Evolutionary conservation across 2,797 vertebrate genomes (phyloP), one percentile per base, ranked within the genome.

Genomic region (Protonibea diacanthus): DNA sequence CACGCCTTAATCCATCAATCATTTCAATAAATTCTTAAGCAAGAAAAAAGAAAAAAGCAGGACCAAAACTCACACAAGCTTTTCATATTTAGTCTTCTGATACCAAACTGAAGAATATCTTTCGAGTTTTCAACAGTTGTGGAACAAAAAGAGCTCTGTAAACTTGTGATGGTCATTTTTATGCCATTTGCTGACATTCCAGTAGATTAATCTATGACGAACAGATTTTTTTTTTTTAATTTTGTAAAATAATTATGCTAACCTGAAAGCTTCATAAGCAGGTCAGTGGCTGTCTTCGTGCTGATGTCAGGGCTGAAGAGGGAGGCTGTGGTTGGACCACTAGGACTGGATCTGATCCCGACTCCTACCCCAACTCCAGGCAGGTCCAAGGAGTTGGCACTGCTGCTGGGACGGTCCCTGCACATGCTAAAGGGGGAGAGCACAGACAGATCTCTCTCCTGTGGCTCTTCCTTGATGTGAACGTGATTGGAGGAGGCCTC

Each of bases 261-360:
- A 99, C 98, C 98, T 95, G 98, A 99, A 84, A 99, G 96, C 95
- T 99, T 99, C 95, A 99, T 99, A 85, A 99, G 98, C 95, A 99
- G 97, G 94, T 99, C 98, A 48, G 98, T 99, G 83, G 98, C 98
- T 64, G 97, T 98, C 96, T 99, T 99, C 90, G 98, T 97, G 64
- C 96, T 97, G 93, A 99, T 99, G 93, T 99, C 98, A 61, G 98
- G 97, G 93, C 97, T 99, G 94, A 99, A 99, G 88, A 99, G 94
- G 18, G 97, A 97, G 61, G 97, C 96, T 21, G 96, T 95, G 82
- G 96, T 93, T 47, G 90, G 89, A 86, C 95, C 91, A 51, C 92
- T 89, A 0, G 94, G 94, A 88, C 95, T 95, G 60, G 92, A 93
- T 75, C 90, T 82, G 69, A 94, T 57, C 65, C 93, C 91, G 1